Percentiles rank a stretch among this genome's conserved stretches.
Conservation (phyloP, 2,797 vertebrate genomes). For the Molossus molossus region DNA sequence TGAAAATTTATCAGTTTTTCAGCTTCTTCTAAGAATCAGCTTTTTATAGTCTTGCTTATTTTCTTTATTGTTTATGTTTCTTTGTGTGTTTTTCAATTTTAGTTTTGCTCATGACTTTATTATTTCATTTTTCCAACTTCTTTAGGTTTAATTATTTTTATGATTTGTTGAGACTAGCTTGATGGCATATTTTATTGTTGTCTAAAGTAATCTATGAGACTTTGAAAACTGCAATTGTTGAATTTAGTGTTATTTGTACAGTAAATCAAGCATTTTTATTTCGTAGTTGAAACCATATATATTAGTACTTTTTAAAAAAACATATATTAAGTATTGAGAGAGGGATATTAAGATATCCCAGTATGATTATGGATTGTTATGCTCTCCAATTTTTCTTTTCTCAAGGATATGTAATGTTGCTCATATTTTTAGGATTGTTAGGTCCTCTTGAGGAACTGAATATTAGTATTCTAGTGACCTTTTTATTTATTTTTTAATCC, state of each 20-base stretch:
- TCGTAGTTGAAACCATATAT: neutral
- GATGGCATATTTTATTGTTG: neutral
- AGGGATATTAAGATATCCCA: neutral
- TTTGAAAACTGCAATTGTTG: constrained; percentile 21
- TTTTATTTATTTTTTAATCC: neutral
- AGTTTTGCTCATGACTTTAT: constrained; percentile 16
- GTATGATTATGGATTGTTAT: neutral
- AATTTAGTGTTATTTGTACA: neutral
- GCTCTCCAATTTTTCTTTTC: neutral
- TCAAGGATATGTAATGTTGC: neutral
- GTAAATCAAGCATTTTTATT: neutral
- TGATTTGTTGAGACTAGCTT: neutral
- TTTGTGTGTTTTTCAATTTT: constrained; percentile 30
- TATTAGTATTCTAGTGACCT: constrained; percentile 17
- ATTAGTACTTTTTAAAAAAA: constrained; percentile 16
- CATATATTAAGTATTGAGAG: neutral
- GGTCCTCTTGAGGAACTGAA: neutral
- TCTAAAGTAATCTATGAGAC: neutral
- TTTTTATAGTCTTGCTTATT: neutral
- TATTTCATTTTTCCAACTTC: neutral
- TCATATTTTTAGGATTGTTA: constrained; percentile 61
- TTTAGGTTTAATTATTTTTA: neutral
- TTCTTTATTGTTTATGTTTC: neutral
- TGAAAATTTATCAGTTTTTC: neutral
- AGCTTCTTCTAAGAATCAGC: neutral